Conservation (phyloP, 2,113 vertebrate species). For the Cygnus atratus region DNA sequence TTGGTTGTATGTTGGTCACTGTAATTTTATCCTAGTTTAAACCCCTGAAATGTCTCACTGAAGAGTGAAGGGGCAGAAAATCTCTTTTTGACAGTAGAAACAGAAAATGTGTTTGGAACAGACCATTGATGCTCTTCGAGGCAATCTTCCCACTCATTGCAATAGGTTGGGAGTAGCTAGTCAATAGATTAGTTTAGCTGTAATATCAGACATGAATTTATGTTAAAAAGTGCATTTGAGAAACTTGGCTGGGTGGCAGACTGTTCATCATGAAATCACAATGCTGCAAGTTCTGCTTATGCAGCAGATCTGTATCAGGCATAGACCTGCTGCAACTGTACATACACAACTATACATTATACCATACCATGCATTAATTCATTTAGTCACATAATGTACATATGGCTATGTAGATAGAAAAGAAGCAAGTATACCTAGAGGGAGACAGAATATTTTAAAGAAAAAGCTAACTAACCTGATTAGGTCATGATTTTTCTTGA, state of each 20-base stretch:
- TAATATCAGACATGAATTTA: background rate
- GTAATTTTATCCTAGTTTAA: background rate
- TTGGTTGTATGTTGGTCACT: background rate
- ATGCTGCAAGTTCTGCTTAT: background rate
- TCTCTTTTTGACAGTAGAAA: background rate
- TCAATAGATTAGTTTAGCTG: background rate
- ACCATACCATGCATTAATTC: background rate
- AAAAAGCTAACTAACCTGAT: background rate
- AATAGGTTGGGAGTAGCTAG: background rate
- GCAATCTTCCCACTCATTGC: background rate
- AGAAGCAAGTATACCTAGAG: background rate
- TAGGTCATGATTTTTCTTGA: background rate
- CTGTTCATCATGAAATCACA: background rate
- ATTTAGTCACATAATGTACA: background rate
- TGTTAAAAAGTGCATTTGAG: background rate
- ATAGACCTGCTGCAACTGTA: background rate
- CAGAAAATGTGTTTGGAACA: background rate
- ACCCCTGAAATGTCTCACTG: background rate
- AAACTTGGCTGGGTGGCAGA: background rate
- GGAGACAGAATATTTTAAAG: background rate
- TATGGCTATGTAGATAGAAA: background rate
- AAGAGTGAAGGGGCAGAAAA: background rate
- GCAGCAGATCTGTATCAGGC: background rate
- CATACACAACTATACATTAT: background rate
- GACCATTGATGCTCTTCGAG: fast-evolving